Percentiles rank a stretch among this genome's conserved stretches.
Evolutionary conservation across 2,888 invertebrate genomes (phyloP).

Genomic region (Vandiemenella viatica): DNA sequence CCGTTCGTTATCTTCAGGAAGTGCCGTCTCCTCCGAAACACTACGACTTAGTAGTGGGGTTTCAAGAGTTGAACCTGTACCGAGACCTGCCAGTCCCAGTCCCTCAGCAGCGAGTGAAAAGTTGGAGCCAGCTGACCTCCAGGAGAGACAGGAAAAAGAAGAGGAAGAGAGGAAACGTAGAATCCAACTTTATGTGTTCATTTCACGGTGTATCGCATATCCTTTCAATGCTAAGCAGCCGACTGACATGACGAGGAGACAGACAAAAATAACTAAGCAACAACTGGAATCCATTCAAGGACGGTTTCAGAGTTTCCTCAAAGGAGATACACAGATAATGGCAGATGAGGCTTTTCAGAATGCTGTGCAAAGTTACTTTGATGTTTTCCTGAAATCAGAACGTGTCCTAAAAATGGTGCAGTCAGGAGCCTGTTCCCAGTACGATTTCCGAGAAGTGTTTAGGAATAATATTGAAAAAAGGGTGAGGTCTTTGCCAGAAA

Average conservation of each 20-base stretch:
- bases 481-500: conserved; percentile 48
- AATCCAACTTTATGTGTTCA: conserved; percentile 94
- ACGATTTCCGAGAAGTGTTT: conserved; percentile 97
- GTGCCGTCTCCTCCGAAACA: too few species aligned
- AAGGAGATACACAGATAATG: conserved; percentile 96
- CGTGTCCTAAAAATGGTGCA: conserved; percentile 92
- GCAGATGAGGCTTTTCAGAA: conserved; percentile 98
- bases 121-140: conserved; percentile 34
- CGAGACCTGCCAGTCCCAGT: too few species aligned
- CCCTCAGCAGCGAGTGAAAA: too few species aligned
- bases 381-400: conserved; percentile 94
- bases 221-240: conserved; percentile 99
- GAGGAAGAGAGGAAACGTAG: conserved; percentile 91
- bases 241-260: conserved; percentile 91
- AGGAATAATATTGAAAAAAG: conserved; percentile 97
- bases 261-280: conserved; percentile 90
- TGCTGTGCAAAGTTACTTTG: conserved; percentile 89
- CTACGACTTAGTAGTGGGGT: too few species aligned
- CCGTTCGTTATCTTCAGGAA: too few species aligned
- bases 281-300: conserved; percentile 88
- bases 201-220: conserved; percentile 93
- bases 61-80: too few species aligned
- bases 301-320: conserved; percentile 89
- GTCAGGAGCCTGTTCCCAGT: conserved; percentile 93
- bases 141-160: conserved; percentile 87